phyloP scores from a whole-genome alignment of 2,797 vertebrate species.

The Spinibarbus caldwelli region DNA sequence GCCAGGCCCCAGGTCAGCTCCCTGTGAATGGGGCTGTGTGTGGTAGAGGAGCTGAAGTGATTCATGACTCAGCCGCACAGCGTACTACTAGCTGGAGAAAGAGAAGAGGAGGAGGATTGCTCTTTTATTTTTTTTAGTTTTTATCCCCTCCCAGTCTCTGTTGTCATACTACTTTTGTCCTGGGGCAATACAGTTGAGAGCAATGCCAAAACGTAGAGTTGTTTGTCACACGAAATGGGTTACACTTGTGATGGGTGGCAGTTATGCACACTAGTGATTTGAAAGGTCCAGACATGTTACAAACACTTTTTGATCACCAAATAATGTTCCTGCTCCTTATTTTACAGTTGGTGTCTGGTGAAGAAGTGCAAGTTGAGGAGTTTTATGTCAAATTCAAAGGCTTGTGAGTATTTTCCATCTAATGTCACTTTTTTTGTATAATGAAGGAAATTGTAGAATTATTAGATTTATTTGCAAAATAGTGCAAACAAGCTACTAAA shows the following conservation, averaged over 20 bases:
- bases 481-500: conserved; percentile 1
- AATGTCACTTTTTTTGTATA: not conserved
- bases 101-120: conserved; percentile 49
- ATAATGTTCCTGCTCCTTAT: conserved; percentile 58
- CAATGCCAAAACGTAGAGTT: conserved; percentile 33
- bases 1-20: conserved; percentile 94
- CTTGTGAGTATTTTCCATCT: conserved; percentile 88
- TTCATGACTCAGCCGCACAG: conserved; percentile 81
- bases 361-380: conserved; percentile 91
- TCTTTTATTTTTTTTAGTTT: conserved; percentile 27
- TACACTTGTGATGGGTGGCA: not conserved
- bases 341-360: conserved; percentile 89
- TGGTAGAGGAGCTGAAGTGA: conserved; percentile 89
- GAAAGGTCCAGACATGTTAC: not conserved
- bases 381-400: conserved; percentile 99
- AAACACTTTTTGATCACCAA: not conserved
- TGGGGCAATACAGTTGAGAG: conserved; percentile 35
- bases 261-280: not conserved
- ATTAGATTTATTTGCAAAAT: not conserved
- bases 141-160: not conserved
- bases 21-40: conserved; percentile 91
- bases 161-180: conserved; percentile 44
- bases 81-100: conserved; percentile 39
- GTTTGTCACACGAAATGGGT: conserved; percentile 49
- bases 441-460: not conserved